Evolutionary conservation across 2,888 invertebrate genomes (phyloP), one percentile per base, ranked within the genome.

Genomic region (Eilema griseolum): DNA sequence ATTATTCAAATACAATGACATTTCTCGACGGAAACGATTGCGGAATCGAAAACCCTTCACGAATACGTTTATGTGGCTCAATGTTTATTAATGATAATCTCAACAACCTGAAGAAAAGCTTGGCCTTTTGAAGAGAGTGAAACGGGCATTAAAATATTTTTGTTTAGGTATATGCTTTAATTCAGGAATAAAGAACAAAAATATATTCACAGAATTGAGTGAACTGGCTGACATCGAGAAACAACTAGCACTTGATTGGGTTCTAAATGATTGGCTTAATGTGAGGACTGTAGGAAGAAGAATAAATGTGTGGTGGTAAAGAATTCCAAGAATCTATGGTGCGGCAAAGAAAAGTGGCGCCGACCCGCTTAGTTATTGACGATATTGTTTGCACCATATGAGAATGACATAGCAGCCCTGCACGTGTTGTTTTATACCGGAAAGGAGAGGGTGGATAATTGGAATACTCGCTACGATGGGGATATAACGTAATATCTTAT

Each of bases 1-100:
- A 60, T 72, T 78, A 73, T 77, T 79, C 71, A 79, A 74, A 72
- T 61, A 62, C 63, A 61, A 64, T 67, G 63, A 60, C 66, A 57
- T 61, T 52, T n/a, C 71, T 75, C 69, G 74, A 73, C 70, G 76
- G 78, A 69, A n/a, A 67, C 33, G 61, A 69, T 69, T 67, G 20
- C 52, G 41, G 72, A 70, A 69, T 65, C 46, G 63, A 70, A 64
- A 64, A 56, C 28, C 28, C 52, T 64, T n/a, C 28, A 26, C 28
- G 52, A 52, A 64, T 56, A 64, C 20, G 28, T 62, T 64, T n/a
- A 23, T 20, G 20, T 28, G 46, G 20, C 20, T 31, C 20, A 52
- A 52, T 52, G 52, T n/a, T n/a, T 61, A 33, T 61, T 61, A 61
- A 61, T 61, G 61, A 33, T 33, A 59, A 59, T 59, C 26, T 69